Evolutionary conservation across 2,113 vertebrate species (phyloP), one percentile per base, ranked within the genome.

Genomic region (Pomatostomus ruficeps): DNA sequence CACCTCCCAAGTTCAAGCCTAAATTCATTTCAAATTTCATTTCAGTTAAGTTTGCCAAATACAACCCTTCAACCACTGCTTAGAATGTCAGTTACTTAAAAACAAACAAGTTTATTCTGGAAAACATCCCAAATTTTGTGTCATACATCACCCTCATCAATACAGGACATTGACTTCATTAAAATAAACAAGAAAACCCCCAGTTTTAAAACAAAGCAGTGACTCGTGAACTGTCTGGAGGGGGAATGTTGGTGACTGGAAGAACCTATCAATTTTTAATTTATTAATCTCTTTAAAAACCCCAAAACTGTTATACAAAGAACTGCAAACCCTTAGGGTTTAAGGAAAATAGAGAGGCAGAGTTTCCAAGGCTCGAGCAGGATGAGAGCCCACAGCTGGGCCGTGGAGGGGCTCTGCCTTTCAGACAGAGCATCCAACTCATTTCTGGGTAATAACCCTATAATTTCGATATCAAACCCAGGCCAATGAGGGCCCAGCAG

Each of bases 401-500:
- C 45, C 24, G 22, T 2, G 1, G 23, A 88, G 55, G 55, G n/a
- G 63, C 61, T 86, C 73, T 59, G 52, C 51, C 3, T 35, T 67
- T 90, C 74, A 92, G 49, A 52, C 6, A 29, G 33, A 86, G 15
- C 63, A 55, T 24, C 72, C 18, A 46, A 68, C 57, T 33, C 23
- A 15, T 88, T 95, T 75, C 66, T 76, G 22, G 20, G 21, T 86
- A 97, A 95, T 74, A 86, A 16, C 88, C 45, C 79, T 84, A 36
- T 88, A 91, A 97, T 96, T 96, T 84, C 77, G 85, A 45, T 49
- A 89, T 59, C 76, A 80, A 89, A 67, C 24, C 75, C 49, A 78
- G 85, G 45, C 94, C 91, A 96, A 86, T 83, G 63, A 88, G 57
- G 65, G 36, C 85, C 83, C 88, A 74, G 85, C 67, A 74, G 48